phyloP scores from a whole-genome alignment of 1,140 invertebrate genomes.

The Drosophila guanche region DNA sequence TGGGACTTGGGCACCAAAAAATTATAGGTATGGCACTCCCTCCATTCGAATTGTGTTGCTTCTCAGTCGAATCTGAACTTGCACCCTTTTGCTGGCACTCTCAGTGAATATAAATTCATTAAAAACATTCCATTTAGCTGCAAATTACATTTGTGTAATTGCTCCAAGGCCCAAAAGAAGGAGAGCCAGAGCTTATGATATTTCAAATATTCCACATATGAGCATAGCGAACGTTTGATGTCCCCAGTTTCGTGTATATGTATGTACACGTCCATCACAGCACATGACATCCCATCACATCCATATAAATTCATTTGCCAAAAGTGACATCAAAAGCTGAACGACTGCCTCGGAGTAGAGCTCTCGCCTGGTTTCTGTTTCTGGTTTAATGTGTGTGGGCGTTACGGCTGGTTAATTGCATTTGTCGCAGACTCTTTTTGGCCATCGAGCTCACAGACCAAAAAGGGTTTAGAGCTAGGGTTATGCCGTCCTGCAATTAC shows the following conservation, averaged over 20 bases:
- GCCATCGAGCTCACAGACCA: not conserved
- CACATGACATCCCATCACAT: conserved; percentile 16
- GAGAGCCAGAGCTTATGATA: conserved; percentile 50
- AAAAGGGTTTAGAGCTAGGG: conserved; percentile 45
- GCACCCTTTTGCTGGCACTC: conserved; percentile 3
- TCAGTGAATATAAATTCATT: conserved; percentile 69
- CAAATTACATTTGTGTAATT: conserved; percentile 75
- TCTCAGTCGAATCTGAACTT: conserved; percentile 1
- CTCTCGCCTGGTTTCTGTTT: conserved; percentile 45
- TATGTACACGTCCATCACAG: conserved; percentile 14
- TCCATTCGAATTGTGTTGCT: not conserved
- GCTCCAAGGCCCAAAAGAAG: conserved; percentile 24
- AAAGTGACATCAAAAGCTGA: conserved; percentile 69
- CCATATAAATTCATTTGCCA: conserved; percentile 50
- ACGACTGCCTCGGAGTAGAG: conserved; percentile 9
- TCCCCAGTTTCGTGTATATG: conserved; percentile 14
- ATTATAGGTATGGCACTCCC: too few relatives aligned
- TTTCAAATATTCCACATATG: conserved; percentile 77
- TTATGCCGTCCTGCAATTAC: conserved; percentile 43
- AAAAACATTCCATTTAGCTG: conserved; percentile 74
- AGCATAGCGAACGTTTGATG: conserved; percentile 64
- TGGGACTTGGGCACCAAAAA: not conserved
- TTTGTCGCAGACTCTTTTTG: conserved; percentile 51
- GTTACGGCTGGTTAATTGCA: conserved; percentile 77
- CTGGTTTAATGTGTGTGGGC: conserved; percentile 71